Conservation (phyloP, 2,888 invertebrate species). For the Trichopoda pennipes region DNA sequence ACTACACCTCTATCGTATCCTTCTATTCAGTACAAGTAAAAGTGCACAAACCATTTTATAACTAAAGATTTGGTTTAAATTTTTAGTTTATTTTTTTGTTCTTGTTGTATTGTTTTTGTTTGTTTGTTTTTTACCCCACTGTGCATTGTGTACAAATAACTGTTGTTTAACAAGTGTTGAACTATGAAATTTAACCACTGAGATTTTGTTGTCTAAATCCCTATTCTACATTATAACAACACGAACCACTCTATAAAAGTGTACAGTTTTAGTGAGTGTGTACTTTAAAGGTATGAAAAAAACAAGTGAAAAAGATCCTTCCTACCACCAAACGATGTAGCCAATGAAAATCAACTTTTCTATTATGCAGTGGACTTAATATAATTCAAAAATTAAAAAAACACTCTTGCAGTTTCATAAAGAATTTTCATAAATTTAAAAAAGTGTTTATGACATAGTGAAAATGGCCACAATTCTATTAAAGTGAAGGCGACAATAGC, state of each 20-base stretch:
- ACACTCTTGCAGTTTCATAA: conserved; percentile 35
- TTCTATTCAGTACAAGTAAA: too few species aligned
- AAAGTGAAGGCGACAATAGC: too few species aligned
- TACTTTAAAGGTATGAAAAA: neutral
- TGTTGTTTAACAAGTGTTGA: conserved; percentile 59
- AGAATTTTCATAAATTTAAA: conserved; percentile 34
- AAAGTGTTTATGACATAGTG: conserved; percentile 28
- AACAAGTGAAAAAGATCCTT: neutral
- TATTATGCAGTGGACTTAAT: conserved; percentile 30
- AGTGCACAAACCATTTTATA: too few species aligned
- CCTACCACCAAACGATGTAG: conserved; percentile 15
- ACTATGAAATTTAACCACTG: conserved; percentile 65
- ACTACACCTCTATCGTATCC: too few species aligned
- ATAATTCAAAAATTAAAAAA: conserved; percentile 9
- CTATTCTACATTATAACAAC: conserved; percentile 26
- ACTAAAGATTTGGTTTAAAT: too few species aligned
- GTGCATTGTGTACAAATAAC: conserved; percentile 42
- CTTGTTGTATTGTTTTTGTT: too few species aligned
- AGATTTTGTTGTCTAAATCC: conserved; percentile 60
- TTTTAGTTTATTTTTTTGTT: too few species aligned
- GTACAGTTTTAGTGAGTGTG: neutral
- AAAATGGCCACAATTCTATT: neutral
- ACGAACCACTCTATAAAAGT: neutral
- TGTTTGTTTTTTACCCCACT: too few species aligned
- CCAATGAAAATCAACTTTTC: conserved; percentile 28